These are phyloP conservation scores for Timandra comae DNA, from an alignment of 2,888 invertebrate species.

Conservation along the genomic window DNA sequence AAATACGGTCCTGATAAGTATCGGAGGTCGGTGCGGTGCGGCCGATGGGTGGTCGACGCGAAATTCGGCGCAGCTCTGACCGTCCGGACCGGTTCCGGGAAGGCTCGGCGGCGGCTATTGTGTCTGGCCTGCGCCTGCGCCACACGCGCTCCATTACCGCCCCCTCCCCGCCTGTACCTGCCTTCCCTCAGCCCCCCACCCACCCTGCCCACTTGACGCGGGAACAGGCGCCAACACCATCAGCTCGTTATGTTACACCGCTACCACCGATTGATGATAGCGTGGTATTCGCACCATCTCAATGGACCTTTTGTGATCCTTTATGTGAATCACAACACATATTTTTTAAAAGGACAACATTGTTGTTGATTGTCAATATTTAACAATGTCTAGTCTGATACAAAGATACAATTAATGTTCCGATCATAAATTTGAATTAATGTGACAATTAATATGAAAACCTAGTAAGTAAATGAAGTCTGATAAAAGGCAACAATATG, in stretches of 20 bases:
- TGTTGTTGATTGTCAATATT: no score
- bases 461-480: no score
- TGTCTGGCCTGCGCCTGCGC: constrained; percentile 52
- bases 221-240: constrained; percentile 39
- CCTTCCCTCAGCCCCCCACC: constrained; percentile 25
- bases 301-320: no score
- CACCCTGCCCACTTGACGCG: constrained; percentile 22
- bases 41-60: constrained; percentile 70
- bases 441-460: no score
- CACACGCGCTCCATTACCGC: constrained; percentile 62
- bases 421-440: no score
- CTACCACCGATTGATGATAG: constrained; percentile 14
- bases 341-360: no score
- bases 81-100: constrained; percentile 72
- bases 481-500: no score
- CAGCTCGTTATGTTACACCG: constrained; percentile 29
- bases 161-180: constrained; percentile 24
- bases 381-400: no score
- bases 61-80: constrained; percentile 71
- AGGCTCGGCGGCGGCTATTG: constrained; percentile 64
- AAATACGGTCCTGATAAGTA: constrained; percentile 70
- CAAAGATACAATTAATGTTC: no score
- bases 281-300: not conserved
- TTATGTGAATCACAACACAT: not conserved
- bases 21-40: constrained; percentile 41